Base-by-base conservation (phyloP, 37 sponge, comb jelly and placozoan genomes). In the Ephydatia muelleri region DNA sequence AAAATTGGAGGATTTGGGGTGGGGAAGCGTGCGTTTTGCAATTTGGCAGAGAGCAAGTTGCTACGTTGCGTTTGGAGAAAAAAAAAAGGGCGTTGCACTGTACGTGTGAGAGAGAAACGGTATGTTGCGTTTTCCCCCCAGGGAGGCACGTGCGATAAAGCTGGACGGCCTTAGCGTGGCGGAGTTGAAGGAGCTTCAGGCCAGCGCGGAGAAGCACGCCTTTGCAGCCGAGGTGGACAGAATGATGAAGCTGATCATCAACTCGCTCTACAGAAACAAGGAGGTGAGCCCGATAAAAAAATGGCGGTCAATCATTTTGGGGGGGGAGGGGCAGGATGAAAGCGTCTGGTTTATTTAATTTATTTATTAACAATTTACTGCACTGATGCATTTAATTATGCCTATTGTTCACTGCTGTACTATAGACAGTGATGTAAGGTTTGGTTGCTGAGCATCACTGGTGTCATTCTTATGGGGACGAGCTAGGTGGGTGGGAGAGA, bases 161-260 rank as follows among this genome's bases (percentile, higher is more conserved):
- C 82, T 99, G 76, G 99, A 99, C 77, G 99, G 99, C 0, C 70
- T 99, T 73, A 99, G 95, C 80, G 97, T 99, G 67, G 89, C 97
- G 3, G 93, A 99, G 83, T 93, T 99, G 97, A 97, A 97, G 80
- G 79, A 93, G 75, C 87, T 99, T 79, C 69, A 97, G 38, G 99
- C 96, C 0, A 68, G 76, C 35, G 94, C 97, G 2, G 97, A 97
- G 89, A 99, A 99, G 86, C 88, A 89, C 76, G 84, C 81, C 27
- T 99, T 95, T 75, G 92, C 95, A 65, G 99, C 97, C 33, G 99
- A 99, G 80, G 99, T 99, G 31, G 92, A 97, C 89, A 92, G 96
- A 23, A 99, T 99, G 99, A 99, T 99, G 99, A 99, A 97, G 82
- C 92, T 99, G 65, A 99, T 99, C 83, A 99, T 99, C 80, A 99